Base-by-base conservation (phyloP, 2,797 vertebrate species). In the Chromobotia macracanthus region DNA sequence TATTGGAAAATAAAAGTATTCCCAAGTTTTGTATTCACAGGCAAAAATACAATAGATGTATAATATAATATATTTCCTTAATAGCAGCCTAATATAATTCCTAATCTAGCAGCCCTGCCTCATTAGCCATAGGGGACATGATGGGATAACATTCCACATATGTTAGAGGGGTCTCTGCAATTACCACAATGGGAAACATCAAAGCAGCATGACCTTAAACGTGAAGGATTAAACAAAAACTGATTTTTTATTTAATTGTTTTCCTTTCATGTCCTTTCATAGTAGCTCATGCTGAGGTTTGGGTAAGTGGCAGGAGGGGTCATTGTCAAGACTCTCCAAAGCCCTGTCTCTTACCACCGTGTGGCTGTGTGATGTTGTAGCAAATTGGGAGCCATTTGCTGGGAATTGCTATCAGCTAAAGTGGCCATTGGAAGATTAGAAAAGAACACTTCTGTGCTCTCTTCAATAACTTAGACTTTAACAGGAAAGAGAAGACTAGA, bases 141-240 rank as follows among this genome's bases (percentile, higher is more conserved):
- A 38, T 64, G 55, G 58, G 35, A 65, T 63, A 65, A 50, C 75
- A 67, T 79, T 77, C 44, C 68, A 61, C 61, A 46, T 50, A 65
- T 72, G 64, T 72, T 58, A 53, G 56, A 35, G 41, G 67, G 65
- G 70, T 69, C 67, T 68, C 70, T 61, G 77, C 79, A 80, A 85
- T 86, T 82, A 83, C 28, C 76, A 66, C 82, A 75, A 75, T 5
- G 15, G n/a, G 74, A 50, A 82, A 84, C 79, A 83, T 84, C 81
- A 86, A 82, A 86, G 84, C 64, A 68, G 18, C 61, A 12, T 53
- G 81, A 82, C 84, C 72, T 84, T 72, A 83, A 86, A 80, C 65
- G 55, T 80, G 56, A 72, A 35, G 56, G 75, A 77, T 84, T 78
- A 84, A 83, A 85, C 18, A 64, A 46, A 70, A 80, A 61, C 19